Evolutionary conservation across 2,113 vertebrate species (phyloP).

Genomic region (Athene noctua): DNA sequence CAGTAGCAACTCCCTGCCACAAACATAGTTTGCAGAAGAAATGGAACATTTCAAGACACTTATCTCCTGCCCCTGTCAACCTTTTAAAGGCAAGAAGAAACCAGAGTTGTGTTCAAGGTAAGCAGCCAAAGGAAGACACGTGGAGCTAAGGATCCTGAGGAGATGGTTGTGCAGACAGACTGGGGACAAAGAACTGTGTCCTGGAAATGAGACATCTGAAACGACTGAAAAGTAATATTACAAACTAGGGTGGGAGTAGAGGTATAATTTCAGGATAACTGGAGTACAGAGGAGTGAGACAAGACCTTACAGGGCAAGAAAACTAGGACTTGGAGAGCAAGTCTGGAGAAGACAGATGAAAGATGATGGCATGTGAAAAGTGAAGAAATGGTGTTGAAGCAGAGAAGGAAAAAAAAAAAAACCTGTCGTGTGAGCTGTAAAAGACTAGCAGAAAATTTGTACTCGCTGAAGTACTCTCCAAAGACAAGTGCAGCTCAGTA

Average conservation of each 20-base stretch:
- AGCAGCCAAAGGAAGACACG: background rate
- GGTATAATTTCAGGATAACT: background rate
- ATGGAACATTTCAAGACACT: background rate
- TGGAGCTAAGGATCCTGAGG: background rate
- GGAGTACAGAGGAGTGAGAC: background rate
- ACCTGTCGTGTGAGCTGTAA: background rate
- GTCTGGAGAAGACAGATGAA: background rate
- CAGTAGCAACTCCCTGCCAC: background rate
- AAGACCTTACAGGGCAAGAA: background rate
- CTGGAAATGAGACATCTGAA: background rate
- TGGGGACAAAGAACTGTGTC: fast-evolving
- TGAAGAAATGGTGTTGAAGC: background rate
- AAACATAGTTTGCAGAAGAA: background rate
- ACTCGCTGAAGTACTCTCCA: background rate
- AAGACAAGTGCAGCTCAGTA: background rate
- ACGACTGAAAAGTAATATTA: background rate
- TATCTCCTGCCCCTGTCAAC: background rate
- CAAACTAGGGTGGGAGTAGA: background rate
- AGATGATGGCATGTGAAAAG: background rate
- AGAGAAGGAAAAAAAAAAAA: background rate
- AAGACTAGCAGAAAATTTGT: background rate
- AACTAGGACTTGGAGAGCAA: background rate
- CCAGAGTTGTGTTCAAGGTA: background rate
- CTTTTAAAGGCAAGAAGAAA: background rate
- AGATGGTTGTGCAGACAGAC: background rate